These are phyloP conservation scores for Hirtodrosophila histrioides DNA, from an alignment of 2,888 invertebrate genomes.

Conservation along the genomic window DNA sequence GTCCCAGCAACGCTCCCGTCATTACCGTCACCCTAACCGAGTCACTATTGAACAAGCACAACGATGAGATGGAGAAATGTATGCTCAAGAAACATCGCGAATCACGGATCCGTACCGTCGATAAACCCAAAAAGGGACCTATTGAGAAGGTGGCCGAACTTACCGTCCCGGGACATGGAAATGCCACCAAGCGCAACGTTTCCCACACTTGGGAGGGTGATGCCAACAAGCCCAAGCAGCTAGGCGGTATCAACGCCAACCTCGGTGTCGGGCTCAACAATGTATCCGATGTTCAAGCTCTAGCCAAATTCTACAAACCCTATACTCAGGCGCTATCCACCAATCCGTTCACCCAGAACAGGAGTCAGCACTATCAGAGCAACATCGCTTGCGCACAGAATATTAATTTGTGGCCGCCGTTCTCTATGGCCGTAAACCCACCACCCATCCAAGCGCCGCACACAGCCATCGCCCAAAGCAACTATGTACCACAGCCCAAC, in stretches of 20 bases:
- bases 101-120: conserved; percentile 85
- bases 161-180: conserved; percentile 80
- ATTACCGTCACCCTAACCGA: conserved; percentile 86
- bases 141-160: conserved; percentile 81
- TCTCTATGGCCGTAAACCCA: conserved; percentile 85
- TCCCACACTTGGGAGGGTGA: conserved; percentile 87
- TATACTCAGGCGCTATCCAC: not conserved
- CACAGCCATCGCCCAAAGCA: conserved; percentile 75
- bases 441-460: conserved; percentile 58
- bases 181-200: conserved; percentile 87
- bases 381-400: conserved; percentile 69
- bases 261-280: not conserved
- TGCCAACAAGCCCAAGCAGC: conserved; percentile 86
- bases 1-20: conserved; percentile 83
- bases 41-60: conserved; percentile 89
- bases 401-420: conserved; percentile 87
- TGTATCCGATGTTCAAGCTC: conserved; percentile 1
- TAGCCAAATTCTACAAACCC: conserved; percentile 17
- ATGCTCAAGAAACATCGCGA: conserved; percentile 90
- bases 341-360: conserved; percentile 40
- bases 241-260: not conserved
- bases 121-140: conserved; percentile 82
- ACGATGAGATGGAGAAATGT: conserved; percentile 92
- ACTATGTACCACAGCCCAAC: conserved; percentile 81
- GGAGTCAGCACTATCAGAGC: too few relatives aligned